These are phyloP conservation scores for Chrysaora quinquecirrha DNA, from an alignment of 30 jellyfish, hydroid and myxozoan species.

Conservation along the genomic window DNA sequence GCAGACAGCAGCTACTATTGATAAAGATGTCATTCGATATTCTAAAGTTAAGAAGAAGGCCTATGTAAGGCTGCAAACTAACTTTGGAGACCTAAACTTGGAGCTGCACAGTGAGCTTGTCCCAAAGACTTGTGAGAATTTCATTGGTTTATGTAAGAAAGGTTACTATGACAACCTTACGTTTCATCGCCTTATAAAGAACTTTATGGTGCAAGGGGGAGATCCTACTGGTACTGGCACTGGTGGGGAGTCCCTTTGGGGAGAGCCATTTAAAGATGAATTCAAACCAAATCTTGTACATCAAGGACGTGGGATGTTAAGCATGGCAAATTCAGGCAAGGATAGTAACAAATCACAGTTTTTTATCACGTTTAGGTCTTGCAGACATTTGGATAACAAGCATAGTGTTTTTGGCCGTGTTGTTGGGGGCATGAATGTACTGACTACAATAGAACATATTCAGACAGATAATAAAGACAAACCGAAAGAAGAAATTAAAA, in stretches of 20 bases:
- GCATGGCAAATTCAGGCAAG: slow-evolving; percentile 99
- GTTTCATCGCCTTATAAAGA: slow-evolving; percentile 88
- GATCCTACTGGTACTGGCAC: slow-evolving; percentile 99
- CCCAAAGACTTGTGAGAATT: slow-evolving; percentile 95
- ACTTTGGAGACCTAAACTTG: slow-evolving; percentile 81
- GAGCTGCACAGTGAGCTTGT: slow-evolving; percentile 94
- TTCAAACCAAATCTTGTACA: slow-evolving; percentile 83
- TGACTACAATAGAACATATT: slow-evolving; percentile 71
- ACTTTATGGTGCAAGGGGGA: slow-evolving; percentile 99
- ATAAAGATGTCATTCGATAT: slow-evolving; percentile 72
- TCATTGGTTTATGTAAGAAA: slow-evolving; percentile 62
- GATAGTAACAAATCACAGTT: slow-evolving; percentile 95
- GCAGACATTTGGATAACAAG: slow-evolving; percentile 90
- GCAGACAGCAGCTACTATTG: slow-evolving; percentile 89
- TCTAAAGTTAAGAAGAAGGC: slow-evolving; percentile 74
- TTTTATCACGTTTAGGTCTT: slow-evolving; percentile 91
- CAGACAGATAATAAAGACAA: slow-evolving; percentile 72
- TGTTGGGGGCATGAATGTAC: slow-evolving; percentile 94
- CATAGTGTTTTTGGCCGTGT: slow-evolving; percentile 95
- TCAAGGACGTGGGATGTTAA: slow-evolving; percentile 94
- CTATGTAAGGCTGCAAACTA: slow-evolving; percentile 83
- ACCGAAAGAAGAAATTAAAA: slow-evolving; percentile 73
- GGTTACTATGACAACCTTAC: slow-evolving; percentile 90
- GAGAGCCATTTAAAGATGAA: slow-evolving; percentile 90
- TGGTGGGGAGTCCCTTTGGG: slow-evolving; percentile 98